Evolutionary conservation across 2,888 invertebrate genomes (phyloP), one percentile per base, ranked within the genome.

Genomic region (Sinelater perroti): DNA sequence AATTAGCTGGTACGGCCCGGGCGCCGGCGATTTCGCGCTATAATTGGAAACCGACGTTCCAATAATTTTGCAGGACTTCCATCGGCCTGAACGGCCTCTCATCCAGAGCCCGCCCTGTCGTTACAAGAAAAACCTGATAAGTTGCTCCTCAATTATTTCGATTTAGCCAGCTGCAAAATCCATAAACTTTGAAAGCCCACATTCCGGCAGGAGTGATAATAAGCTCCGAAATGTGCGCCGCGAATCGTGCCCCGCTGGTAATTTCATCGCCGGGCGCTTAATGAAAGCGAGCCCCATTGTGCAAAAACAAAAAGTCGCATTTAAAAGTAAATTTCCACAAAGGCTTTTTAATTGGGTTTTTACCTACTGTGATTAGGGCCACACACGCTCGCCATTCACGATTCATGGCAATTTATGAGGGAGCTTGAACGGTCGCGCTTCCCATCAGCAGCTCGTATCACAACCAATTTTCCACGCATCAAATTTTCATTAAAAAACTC

Each of bases 401-500:
- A 46, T 46, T 46, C 31, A 46, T 46, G 14, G 46, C 44, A 44
- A 52, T 52, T 52, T 44, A 51, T 52, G 52, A 26, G 17, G 24
- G 44, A 52, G 44, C 26, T 52, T 42, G 33, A 52, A 52, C 42
- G 52, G 52, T 52, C 31, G 31, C 42, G 21, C 44, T 52, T 44
- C 33, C 52, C 52, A 52, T 52, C 52, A 44, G 20, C 30, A 14
- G 17, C 52, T 52, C 42, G 33, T 52, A 52, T 52, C 52, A 52
- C 40, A 52, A 42, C 52, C 52, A 52, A 52, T 52, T 52, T 52
- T 52, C 42, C 24, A 52, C 42, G 44, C 52, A 52, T 52, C 52
- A 52, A 52, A 52, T 44, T 52, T 52, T 52, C 52, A 52, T 52
- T 52, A 52, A 52, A 47, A 52, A 44, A 31, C 42, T 52, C 33